Base-by-base conservation (phyloP, 2,113 vertebrate genomes). In the Boulengeromyrus knoepffleri region DNA sequence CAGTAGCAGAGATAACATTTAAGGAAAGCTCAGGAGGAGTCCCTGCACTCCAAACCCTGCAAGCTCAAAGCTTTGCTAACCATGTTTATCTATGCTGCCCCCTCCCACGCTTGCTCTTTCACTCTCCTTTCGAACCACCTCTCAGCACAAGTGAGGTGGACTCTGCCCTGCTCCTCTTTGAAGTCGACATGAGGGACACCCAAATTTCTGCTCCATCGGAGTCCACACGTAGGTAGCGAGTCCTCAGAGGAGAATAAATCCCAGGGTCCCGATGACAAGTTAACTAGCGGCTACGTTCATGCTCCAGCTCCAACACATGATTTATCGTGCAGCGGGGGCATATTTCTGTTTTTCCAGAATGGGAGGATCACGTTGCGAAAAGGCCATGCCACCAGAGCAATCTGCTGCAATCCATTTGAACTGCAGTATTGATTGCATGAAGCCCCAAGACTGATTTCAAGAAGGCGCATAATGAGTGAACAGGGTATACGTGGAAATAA, bases 251-350 rank as follows among this genome's bases (percentile, higher is more conserved):
- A 10, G 70, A 58, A 56, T 52, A 89, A 52, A 89, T 89, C 74
- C 88, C 49, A 17, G 50, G 50, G 49, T 84, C 49, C 47, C 2
- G 74, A 74, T 89, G 88, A 89, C 74, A 56, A 89, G 45, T 83
- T 84, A 89, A 89, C 88, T 89, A 53, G 88, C 70, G 49, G 31
- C 47, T 89, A 45, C 3, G 46, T 77, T 89, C 66, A 47, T 70
- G 42, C 47, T 84, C 36, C 88, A 42, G 88, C 70, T 84, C 52
- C 39, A 9, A 45, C 31, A 2, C 15, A 9, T 83, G 74, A 89
- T 89, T 89, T 89, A 89, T 89, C 74, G 39, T 27, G 17, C 53
- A 27, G 50, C 50, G 19, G 46, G 27, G 50, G 88, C 77, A 83
- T 6, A 56, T 89, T 53, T 89, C 74, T 89, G 49, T n/a, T 83